Evolutionary conservation across 2,113 vertebrate genomes (phyloP).

Genomic region (Periophthalmus modestus): DNA sequence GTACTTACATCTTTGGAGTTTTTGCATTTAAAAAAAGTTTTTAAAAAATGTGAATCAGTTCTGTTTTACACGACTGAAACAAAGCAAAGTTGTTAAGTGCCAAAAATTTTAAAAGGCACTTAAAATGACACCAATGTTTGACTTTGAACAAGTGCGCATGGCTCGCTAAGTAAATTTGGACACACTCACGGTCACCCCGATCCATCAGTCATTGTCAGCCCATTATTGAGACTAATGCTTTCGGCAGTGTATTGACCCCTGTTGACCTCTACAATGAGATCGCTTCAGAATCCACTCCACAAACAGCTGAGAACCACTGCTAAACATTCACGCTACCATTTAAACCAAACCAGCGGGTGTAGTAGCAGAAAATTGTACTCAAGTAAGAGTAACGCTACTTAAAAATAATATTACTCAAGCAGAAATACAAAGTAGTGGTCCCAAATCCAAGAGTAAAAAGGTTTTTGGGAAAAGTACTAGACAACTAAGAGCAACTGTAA

Average conservation of each 20-base stretch:
- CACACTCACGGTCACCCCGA: conserved; percentile 7
- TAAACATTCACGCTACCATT: neutral
- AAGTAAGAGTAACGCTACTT: no score
- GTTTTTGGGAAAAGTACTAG: no score
- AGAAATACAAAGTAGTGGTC: no score
- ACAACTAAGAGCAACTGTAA: no score
- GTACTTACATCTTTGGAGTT: neutral
- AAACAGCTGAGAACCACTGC: conserved; percentile 15
- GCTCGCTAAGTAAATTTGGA: conserved; percentile 17
- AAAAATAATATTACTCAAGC: no score
- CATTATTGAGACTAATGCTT: conserved; percentile 36
- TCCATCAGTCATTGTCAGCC: conserved; percentile 42
- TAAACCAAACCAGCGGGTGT: no score
- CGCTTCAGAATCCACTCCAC: conserved; percentile 30
- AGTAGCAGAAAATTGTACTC: no score
- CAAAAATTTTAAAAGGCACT: neutral
- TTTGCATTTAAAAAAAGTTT: neutral
- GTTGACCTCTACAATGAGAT: conserved; percentile 44
- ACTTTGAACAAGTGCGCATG: neutral
- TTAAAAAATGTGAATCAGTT: neutral
- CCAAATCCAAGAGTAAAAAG: no score
- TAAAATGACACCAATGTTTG: neutral
- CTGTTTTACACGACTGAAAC: neutral
- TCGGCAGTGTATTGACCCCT: conserved; percentile 47
- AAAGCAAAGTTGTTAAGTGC: neutral